Conservation (phyloP, 2,888 invertebrate species). For the Mantis religiosa region DNA sequence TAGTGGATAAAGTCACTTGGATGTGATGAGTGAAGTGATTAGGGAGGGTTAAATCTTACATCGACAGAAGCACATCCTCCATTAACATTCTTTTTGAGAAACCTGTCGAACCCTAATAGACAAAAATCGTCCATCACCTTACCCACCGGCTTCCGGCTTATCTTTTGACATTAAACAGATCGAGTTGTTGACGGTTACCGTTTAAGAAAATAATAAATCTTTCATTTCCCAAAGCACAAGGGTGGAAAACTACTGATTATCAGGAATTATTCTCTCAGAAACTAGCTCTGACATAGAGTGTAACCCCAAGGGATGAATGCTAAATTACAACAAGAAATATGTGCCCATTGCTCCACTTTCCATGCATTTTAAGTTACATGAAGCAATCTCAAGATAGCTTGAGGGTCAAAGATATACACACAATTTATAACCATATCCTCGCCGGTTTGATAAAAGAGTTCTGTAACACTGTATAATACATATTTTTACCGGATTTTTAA, state of each 20-base stretch:
- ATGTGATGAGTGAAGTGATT: background rate
- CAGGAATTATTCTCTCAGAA: background rate
- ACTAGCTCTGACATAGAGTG: background rate
- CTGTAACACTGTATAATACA: too few species aligned
- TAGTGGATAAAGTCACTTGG: background rate
- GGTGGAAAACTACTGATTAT: background rate
- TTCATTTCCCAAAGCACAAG: background rate
- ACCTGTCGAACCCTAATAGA: background rate
- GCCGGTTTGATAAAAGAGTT: too few species aligned
- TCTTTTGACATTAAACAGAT: background rate
- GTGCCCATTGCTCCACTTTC: background rate
- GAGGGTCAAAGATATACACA: background rate
- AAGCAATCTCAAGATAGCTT: background rate
- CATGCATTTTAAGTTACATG: background rate
- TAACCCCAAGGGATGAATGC: background rate
- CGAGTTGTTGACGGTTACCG: background rate
- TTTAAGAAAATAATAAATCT: background rate
- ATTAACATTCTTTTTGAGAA: too few species aligned
- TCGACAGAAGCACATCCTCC: background rate
- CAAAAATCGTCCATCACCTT: background rate
- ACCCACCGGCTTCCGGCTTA: background rate
- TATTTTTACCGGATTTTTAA: too few species aligned
- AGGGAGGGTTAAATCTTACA: background rate
- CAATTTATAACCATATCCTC: too few species aligned
- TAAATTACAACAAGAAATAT: background rate